Conservation (phyloP, 2,113 vertebrate species). For the Cnemophilus loriae region DNA sequence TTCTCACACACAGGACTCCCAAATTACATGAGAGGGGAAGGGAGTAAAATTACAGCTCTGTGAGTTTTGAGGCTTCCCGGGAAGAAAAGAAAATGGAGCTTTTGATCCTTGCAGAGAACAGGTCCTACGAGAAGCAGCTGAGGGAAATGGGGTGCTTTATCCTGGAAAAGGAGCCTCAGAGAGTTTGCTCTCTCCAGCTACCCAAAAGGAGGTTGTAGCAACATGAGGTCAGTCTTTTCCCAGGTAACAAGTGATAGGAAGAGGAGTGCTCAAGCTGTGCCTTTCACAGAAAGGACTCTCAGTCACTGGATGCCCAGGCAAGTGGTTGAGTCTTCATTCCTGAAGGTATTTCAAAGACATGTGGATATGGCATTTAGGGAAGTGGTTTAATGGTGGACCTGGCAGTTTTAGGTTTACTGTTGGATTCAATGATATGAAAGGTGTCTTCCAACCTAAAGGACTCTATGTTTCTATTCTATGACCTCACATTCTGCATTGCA, state of each 20-base stretch:
- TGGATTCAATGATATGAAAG: not conserved
- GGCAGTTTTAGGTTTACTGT: not conserved
- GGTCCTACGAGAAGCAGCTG: not conserved
- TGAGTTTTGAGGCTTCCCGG: not conserved
- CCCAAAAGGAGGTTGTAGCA: rapidly evolving
- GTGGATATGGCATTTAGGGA: not conserved
- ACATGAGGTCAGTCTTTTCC: not conserved
- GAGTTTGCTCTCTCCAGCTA: not conserved
- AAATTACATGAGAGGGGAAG: not conserved
- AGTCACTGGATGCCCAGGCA: not conserved
- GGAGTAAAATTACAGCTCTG: not conserved
- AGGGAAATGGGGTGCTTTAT: not conserved
- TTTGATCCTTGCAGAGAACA: not conserved
- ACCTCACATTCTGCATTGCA: not conserved
- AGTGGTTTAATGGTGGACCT: not conserved
- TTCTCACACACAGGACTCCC: not conserved
- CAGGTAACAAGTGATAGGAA: not conserved
- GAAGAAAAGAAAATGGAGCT: not conserved
- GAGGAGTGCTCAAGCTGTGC: not conserved
- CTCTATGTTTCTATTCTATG: not conserved
- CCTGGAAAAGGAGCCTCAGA: not conserved
- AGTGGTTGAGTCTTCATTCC: not conserved
- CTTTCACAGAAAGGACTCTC: not conserved
- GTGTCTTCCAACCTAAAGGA: not conserved
- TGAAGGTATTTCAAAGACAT: not conserved